A percentile compares a stretch with the other conserved stretches of the same genome.
Conservation (phyloP, 2,113 vertebrate species). For the Atrichornis clamosus region DNA sequence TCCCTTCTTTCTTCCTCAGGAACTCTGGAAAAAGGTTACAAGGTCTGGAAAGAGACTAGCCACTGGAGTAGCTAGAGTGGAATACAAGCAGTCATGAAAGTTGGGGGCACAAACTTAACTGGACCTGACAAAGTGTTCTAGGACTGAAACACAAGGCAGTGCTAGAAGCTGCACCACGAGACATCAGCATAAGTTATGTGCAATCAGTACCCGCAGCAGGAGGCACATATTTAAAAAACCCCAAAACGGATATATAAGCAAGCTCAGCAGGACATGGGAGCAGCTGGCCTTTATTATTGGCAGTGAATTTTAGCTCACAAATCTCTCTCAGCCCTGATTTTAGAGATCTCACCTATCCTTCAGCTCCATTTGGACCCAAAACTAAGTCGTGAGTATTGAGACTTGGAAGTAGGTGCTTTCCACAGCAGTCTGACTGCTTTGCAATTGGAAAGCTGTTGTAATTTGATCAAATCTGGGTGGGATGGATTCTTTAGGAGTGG, state of each 20-base stretch:
- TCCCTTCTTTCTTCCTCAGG: neutral
- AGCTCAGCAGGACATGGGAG: neutral
- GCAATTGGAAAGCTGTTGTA: neutral
- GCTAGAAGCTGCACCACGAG: neutral
- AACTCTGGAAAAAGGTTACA: neutral
- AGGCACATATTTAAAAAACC: neutral
- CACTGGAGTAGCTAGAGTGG: neutral
- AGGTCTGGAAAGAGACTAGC: neutral
- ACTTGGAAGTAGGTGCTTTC: neutral
- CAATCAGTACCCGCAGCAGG: neutral
- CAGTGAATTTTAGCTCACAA: neutral
- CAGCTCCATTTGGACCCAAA: neutral
- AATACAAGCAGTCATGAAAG: neutral
- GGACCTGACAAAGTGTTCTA: neutral
- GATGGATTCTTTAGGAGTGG: neutral
- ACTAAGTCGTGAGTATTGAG: neutral
- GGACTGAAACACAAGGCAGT: neutral
- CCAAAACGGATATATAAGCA: neutral
- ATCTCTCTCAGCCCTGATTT: neutral
- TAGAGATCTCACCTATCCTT: neutral
- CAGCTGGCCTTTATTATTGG: neutral
- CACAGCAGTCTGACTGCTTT: neutral
- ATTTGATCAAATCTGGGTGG: neutral
- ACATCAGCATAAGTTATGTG: neutral
- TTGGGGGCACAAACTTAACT: neutral